phyloP scores from a whole-genome alignment of 2,113 vertebrate species.

The Syngnathoides biaculeatus region DNA sequence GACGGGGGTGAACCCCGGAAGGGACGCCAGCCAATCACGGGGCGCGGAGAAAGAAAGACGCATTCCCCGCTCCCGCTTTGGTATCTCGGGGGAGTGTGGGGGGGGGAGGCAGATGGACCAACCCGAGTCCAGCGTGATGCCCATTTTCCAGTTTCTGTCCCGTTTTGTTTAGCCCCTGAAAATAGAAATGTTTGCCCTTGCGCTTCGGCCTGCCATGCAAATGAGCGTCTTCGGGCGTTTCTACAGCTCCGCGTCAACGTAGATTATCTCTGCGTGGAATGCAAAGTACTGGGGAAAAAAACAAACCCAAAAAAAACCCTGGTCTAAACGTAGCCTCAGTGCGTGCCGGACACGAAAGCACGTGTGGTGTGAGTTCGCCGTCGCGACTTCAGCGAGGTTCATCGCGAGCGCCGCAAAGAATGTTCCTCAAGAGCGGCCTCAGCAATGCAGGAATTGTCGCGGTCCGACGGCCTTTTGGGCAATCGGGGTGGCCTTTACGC shows the following conservation, averaged over 20 bases:
- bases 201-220: not conserved
- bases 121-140: too few relatives aligned
- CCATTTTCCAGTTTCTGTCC: too few relatives aligned
- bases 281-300: not conserved
- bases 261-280: not conserved
- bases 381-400: constrained; percentile 25
- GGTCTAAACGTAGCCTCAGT: not conserved
- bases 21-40: too few relatives aligned
- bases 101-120: too few relatives aligned
- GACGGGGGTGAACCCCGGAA: too few relatives aligned
- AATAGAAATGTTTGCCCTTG: not conserved
- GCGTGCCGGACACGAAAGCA: not conserved
- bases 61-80: too few relatives aligned
- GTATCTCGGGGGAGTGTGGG: too few relatives aligned
- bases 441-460: too few relatives aligned
- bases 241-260: not conserved
- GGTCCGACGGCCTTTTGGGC: constrained; percentile 15
- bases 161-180: too few relatives aligned
- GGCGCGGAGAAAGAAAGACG: too few relatives aligned
- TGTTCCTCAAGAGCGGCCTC: constrained; percentile 37
- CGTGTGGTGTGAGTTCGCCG: constrained; percentile 13
- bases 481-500: constrained; percentile 9
- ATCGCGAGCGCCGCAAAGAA: constrained; percentile 44
- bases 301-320: not conserved
- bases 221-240: not conserved